Evolutionary conservation across 1,140 invertebrate genomes (phyloP).

Genomic region (Hypsibius dujardini): DNA sequence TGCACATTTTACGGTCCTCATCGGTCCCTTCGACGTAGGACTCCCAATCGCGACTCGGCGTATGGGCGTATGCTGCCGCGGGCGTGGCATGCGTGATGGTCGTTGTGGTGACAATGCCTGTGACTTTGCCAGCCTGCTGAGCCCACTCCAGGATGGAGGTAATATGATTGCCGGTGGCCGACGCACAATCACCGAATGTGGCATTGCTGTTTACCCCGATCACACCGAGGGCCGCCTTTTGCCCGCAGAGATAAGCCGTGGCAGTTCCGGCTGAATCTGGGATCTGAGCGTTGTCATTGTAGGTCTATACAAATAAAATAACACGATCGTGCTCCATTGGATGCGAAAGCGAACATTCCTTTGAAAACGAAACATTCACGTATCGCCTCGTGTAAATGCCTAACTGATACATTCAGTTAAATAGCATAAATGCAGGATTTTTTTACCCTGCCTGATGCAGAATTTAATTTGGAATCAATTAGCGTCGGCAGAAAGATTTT

Average conservation of each 20-base stretch:
- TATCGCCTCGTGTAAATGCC: background rate
- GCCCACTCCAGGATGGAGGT: slow-evolving; percentile 4
- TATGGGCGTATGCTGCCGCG: slow-evolving; percentile 34
- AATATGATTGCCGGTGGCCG: slow-evolving; percentile 5
- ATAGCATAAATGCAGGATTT: background rate
- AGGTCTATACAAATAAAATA: slow-evolving; percentile 43
- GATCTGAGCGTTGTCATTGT: slow-evolving; percentile 55
- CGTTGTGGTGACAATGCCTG: slow-evolving; percentile 55
- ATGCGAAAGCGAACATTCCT: too few species aligned
- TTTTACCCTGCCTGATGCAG: background rate
- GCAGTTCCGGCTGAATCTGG: slow-evolving; percentile 61
- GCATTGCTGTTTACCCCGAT: slow-evolving; percentile 49
- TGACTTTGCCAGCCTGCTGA: slow-evolving; percentile 25
- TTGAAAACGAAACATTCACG: too few species aligned
- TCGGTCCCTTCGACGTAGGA: slow-evolving; percentile 24
- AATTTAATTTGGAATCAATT: background rate
- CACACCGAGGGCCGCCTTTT: slow-evolving; percentile 56
- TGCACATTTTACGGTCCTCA: slow-evolving; percentile 25
- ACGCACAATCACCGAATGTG: slow-evolving; percentile 41
- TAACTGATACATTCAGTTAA: background rate
- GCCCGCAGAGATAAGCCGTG: slow-evolving; percentile 53
- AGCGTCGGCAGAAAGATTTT: background rate
- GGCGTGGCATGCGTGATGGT: slow-evolving; percentile 62
- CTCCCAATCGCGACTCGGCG: slow-evolving; percentile 30
- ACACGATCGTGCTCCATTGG: too few species aligned